Conservation (phyloP, 1,140 invertebrate genomes). For the Halyomorpha halys region DNA sequence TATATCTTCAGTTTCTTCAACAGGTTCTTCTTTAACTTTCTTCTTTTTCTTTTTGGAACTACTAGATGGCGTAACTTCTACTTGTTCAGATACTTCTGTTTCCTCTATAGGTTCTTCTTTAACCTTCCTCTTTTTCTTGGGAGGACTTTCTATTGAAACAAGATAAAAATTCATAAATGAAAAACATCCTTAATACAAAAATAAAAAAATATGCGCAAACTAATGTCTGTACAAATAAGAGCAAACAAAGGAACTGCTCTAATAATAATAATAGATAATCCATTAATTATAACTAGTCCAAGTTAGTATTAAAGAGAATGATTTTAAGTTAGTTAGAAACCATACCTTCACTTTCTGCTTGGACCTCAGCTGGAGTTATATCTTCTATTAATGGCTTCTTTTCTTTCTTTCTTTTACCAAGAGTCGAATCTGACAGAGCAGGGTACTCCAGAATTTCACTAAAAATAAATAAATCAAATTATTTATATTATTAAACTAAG, state of each 20-base stretch:
- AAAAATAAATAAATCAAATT: conserved; percentile 13
- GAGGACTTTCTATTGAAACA: background rate
- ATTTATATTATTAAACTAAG: too few species aligned
- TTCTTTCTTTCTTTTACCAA: conserved; percentile 37
- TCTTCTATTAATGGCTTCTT: conserved; percentile 40
- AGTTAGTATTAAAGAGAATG: background rate
- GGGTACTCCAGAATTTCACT: conserved; percentile 58
- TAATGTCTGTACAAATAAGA: background rate
- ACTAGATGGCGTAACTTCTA: background rate
- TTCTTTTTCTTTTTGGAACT: conserved; percentile 22
- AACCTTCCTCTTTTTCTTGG: background rate
- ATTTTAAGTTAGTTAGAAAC: background rate
- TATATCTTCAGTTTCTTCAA: background rate
- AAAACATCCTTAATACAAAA: background rate
- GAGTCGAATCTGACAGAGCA: conserved; percentile 48
- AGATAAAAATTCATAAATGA: conserved; percentile 1
- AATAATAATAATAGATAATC: background rate
- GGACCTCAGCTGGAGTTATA: conserved; percentile 8
- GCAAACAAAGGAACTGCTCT: too few species aligned
- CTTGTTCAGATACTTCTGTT: background rate
- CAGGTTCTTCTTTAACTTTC: conserved; percentile 13
- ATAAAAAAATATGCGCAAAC: background rate
- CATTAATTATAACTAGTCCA: background rate
- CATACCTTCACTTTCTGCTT: background rate
- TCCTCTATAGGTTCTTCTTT: background rate